Conservation (phyloP, 2,113 vertebrate species). For the Labeo rohita region DNA sequence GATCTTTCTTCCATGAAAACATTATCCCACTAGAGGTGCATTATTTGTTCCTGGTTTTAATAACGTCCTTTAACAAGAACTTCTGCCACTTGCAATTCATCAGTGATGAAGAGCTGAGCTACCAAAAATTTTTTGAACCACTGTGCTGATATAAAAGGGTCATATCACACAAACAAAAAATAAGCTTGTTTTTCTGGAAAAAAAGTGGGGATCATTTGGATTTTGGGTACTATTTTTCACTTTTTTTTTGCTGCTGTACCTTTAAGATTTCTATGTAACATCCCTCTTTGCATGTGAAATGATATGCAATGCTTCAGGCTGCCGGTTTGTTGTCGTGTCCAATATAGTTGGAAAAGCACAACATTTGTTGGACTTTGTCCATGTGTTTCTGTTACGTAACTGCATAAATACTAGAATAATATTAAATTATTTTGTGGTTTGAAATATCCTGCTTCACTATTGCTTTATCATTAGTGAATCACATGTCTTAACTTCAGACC, state of each 20-base stretch:
- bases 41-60: background rate
- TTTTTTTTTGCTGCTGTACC: background rate
- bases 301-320: background rate
- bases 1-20: background rate
- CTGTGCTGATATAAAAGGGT: background rate
- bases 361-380: background rate
- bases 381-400: background rate
- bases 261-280: background rate
- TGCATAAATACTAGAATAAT: background rate
- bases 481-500: background rate
- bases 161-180: background rate
- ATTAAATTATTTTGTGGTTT: background rate
- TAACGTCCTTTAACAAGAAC: background rate
- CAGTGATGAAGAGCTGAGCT: background rate
- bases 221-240: background rate
- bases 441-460: background rate
- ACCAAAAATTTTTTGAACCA: background rate
- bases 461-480: background rate
- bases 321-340: background rate
- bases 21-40: slow-evolving; percentile 12
- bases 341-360: background rate
- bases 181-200: background rate
- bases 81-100: background rate
- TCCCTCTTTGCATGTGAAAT: background rate
- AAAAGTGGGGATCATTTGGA: background rate